phyloP scores from a whole-genome alignment of 2,888 invertebrate genomes.

The Pachydiplax longipennis region DNA sequence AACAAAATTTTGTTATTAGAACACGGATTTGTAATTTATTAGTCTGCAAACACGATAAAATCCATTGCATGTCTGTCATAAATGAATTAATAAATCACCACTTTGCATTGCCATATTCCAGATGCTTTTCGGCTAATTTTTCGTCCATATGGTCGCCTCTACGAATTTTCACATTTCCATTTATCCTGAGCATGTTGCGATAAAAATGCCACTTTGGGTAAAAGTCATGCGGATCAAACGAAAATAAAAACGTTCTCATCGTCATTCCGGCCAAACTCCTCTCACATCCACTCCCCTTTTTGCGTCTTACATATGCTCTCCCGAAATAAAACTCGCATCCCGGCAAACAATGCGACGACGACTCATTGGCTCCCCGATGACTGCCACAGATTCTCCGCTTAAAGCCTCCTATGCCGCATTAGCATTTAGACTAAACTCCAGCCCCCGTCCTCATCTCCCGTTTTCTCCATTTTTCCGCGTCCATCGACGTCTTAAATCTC shows the following conservation, averaged over 20 bases:
- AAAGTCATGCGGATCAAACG: background rate
- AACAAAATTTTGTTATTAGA: no score
- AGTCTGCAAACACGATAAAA: no score
- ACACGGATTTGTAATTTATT: no score
- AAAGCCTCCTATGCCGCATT: background rate
- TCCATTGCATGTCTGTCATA: no score
- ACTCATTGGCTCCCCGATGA: constrained; percentile 42
- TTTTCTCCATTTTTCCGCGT: background rate
- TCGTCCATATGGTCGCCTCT: background rate
- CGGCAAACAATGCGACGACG: background rate
- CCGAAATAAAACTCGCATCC: constrained; percentile 15
- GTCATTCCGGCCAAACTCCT: background rate
- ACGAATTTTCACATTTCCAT: background rate
- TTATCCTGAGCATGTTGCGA: background rate
- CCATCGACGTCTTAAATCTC: constrained; percentile 28
- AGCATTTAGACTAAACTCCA: constrained; percentile 31
- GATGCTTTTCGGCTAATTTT: background rate
- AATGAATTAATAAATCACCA: background rate
- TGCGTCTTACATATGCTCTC: constrained; percentile 8
- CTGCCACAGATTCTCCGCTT: constrained; percentile 26
- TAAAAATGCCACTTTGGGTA: background rate
- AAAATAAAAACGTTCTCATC: background rate
- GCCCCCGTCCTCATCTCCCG: background rate
- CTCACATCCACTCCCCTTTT: background rate
- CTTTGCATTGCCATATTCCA: background rate